A percentile compares a stretch with the other conserved stretches of the same genome.
Evolutionary conservation across 2,888 invertebrate species (phyloP).

Genomic region (Apeira syringaria): DNA sequence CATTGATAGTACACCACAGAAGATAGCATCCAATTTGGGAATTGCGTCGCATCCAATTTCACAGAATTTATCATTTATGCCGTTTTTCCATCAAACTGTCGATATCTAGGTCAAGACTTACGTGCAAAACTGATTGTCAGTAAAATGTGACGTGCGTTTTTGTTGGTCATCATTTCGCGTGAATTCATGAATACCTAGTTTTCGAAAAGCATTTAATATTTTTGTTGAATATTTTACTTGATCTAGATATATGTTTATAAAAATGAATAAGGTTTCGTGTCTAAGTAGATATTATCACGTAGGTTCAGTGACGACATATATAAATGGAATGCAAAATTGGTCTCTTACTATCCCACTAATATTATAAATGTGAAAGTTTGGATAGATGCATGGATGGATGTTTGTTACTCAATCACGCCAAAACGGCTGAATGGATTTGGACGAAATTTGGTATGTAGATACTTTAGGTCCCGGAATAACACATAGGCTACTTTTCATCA

Average conservation of each 20-base stretch:
- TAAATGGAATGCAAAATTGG: too few species aligned
- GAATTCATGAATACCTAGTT: conserved; percentile 13
- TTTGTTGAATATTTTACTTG: neutral
- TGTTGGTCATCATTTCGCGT: conserved; percentile 14
- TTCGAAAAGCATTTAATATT: conserved; percentile 1
- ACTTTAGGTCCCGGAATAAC: too few species aligned
- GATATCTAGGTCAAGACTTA: conserved; percentile 20
- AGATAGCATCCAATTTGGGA: too few species aligned
- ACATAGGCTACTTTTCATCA: too few species aligned
- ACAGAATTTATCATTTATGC: conserved; percentile 5
- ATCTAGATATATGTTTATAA: neutral
- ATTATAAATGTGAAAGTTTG: too few species aligned
- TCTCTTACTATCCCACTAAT: too few species aligned
- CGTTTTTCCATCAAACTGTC: conserved; percentile 3
- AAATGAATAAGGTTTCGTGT: neutral
- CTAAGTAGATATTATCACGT: neutral
- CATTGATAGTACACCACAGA: too few species aligned
- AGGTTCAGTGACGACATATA: too few species aligned
- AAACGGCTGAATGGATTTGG: too few species aligned
- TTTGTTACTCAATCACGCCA: too few species aligned
- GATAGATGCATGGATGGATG: too few species aligned
- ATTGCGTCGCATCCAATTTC: conserved; percentile 1
- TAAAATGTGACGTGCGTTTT: conserved; percentile 11
- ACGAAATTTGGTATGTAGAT: too few species aligned
- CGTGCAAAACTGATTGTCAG: conserved; percentile 18